phyloP scores from a whole-genome alignment of 2,113 vertebrate species.

The Pleuronectes platessa region DNA sequence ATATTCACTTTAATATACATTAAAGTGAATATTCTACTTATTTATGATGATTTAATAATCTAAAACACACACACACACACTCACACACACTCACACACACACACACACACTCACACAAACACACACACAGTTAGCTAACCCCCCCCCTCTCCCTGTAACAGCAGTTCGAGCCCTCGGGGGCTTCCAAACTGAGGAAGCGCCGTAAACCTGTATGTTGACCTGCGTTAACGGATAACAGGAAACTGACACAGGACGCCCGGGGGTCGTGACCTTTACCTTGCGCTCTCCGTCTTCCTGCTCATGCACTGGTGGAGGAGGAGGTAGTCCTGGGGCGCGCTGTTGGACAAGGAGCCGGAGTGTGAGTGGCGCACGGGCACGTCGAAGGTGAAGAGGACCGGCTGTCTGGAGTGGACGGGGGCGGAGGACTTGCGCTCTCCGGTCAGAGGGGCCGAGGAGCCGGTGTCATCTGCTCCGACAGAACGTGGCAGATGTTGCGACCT shows the following conservation, averaged over 20 bases:
- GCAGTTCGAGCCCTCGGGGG: constrained; percentile 41
- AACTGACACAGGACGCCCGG: constrained; percentile 69
- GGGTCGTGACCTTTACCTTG: constrained; percentile 86
- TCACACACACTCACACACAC: too few relatives aligned
- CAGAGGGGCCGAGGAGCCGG: constrained; percentile 83
- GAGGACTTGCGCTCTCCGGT: constrained; percentile 90
- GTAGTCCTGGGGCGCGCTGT: constrained; percentile 97
- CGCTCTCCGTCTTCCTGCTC: constrained; percentile 92
- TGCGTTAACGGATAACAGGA: constrained; percentile 74
- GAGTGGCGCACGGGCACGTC: constrained; percentile 86
- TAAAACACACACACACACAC: not conserved
- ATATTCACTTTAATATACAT: too few relatives aligned
- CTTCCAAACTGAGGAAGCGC: constrained; percentile 60
- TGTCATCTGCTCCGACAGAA: constrained; percentile 89
- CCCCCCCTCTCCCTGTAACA: constrained; percentile 21
- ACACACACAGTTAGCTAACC: not conserved
- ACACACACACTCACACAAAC: too few relatives aligned
- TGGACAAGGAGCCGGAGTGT: constrained; percentile 89
- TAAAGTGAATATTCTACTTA: too few relatives aligned
- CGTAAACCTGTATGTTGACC: constrained; percentile 75
- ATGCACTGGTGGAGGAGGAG: constrained; percentile 98
- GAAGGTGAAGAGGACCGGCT: constrained; percentile 95
- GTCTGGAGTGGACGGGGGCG: constrained; percentile 92
- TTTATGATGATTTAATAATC: too few relatives aligned
- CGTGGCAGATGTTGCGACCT: constrained; percentile 87